Evolutionary conservation across 2,888 invertebrate species (phyloP), one percentile per base, ranked within the genome.

Genomic region (Catocala sponsa): DNA sequence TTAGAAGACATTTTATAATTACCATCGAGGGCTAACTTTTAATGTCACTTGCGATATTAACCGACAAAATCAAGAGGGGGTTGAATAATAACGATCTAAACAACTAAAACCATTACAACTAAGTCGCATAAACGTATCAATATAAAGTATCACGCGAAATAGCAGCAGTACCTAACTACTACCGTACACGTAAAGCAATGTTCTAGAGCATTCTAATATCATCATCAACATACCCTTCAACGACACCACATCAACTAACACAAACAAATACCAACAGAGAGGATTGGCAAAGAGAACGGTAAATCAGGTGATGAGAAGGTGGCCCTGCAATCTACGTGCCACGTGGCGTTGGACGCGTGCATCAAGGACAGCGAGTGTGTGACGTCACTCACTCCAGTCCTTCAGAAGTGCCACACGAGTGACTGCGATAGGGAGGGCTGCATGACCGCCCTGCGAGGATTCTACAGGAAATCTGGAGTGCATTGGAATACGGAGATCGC

Each of bases 401-500:
- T 98, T 80, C 97, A 96, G 91, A 97, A 97, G 88, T 98, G 98
- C 86, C 97, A 97, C 83, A 78, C 85, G 5, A 87, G 77, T 32
- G 92, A 96, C 74, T 98, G 98, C 91, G 97, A 97, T 87, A 95
- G 98, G 70, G 97, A 97, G 84, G 97, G 97, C 64, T 98, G 98
- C 91, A 98, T 98, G 98, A 95, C 96, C 70, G 97, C 98, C 55
- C 91, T 98, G 79, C 97, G 98, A 86, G 96, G 96, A 59, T 98
- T 98, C 93, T 98, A 98, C 92, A 96, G 97, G 87, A 97, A 96
- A 81, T 96, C 97, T 15, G 96, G 96, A 60, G 96, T 97, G 74
- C 96, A 96, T 77, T 97, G 98, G 96, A 98, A 97, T 85, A 96
- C 98, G 72, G 98, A 98, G 91, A 97, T 98, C 79, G 98, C 98